A percentile compares a stretch with the other conserved stretches of the same genome.
Conservation (phyloP, 2,888 invertebrate genomes). For the Melolontha melolontha region DNA sequence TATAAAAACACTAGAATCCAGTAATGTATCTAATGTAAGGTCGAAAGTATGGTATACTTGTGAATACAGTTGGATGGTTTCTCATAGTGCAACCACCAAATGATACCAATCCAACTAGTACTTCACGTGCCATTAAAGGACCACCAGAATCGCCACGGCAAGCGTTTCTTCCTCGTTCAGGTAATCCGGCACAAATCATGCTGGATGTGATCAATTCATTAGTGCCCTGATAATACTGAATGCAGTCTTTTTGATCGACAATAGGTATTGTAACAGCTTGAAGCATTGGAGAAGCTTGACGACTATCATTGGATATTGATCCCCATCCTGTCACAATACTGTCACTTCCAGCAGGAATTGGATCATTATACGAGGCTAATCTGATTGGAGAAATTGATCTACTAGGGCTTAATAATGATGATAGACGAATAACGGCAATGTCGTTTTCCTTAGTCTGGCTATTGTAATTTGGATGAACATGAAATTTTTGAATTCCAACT, state of each 20-base stretch:
- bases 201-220: conserved; percentile 52
- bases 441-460: conserved; percentile 10
- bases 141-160: conserved; percentile 68
- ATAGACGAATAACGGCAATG: conserved; percentile 7
- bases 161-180: conserved; percentile 73
- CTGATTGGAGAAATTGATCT: neutral
- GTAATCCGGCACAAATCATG: conserved; percentile 74
- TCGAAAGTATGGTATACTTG: conserved; percentile 45
- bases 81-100: conserved; percentile 58
- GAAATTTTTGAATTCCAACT: conserved; percentile 6
- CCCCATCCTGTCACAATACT: conserved; percentile 46
- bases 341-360: neutral
- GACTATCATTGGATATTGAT: conserved; percentile 10
- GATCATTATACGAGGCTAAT: conserved; percentile 3
- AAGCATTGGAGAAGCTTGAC: conserved; percentile 43
- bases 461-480: conserved; percentile 30
- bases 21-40: conserved; percentile 1
- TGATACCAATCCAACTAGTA: conserved; percentile 59
- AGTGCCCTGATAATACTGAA: neutral
- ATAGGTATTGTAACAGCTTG: conserved; percentile 55
- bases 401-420: neutral
- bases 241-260: conserved; percentile 52
- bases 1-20: no score
- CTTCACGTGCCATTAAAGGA: conserved; percentile 54
- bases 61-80: conserved; percentile 60